phyloP scores from a whole-genome alignment of 1,140 invertebrate genomes.

The Caenorhabditis latens region DNA sequence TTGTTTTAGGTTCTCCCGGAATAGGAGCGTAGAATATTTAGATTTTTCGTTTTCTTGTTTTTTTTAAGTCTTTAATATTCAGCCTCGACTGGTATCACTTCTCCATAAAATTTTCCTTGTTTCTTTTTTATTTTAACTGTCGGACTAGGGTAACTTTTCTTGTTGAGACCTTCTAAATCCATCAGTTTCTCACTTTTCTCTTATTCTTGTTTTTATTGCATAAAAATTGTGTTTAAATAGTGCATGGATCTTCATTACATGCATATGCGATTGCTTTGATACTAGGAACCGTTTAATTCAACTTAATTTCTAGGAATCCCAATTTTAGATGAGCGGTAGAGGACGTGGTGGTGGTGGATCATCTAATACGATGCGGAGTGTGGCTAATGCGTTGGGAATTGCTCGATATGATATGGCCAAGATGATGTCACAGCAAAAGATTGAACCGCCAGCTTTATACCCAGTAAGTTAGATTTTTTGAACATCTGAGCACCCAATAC shows the following conservation, averaged over 20 bases:
- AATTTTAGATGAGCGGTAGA: constrained; percentile 39
- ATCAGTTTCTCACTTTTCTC: not conserved
- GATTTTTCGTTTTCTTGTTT: constrained; percentile 6
- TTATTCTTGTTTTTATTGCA: constrained; percentile 22
- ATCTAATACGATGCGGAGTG: constrained; percentile 45
- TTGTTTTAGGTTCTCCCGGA: constrained; percentile 1
- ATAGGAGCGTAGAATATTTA: constrained; percentile 13
- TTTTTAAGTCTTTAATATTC: not conserved
- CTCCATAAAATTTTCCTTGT: not conserved
- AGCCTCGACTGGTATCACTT: constrained; percentile 11
- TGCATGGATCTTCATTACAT: too few relatives aligned
- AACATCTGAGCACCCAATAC: not conserved
- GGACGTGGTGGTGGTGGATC: constrained; percentile 57
- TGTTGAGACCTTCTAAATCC: constrained; percentile 3
- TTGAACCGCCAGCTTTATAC: constrained; percentile 68
- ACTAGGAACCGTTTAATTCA: not conserved
- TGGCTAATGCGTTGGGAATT: constrained; percentile 70
- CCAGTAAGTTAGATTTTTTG: constrained; percentile 62
- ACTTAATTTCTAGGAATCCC: not conserved
- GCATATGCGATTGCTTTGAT: not conserved
- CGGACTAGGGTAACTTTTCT: not conserved
- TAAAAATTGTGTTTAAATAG: not conserved
- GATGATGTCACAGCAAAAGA: constrained; percentile 64
- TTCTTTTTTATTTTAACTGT: not conserved
- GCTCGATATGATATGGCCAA: constrained; percentile 68